Conservation (phyloP, 2,113 vertebrate species). For the Zosterops lateralis region DNA sequence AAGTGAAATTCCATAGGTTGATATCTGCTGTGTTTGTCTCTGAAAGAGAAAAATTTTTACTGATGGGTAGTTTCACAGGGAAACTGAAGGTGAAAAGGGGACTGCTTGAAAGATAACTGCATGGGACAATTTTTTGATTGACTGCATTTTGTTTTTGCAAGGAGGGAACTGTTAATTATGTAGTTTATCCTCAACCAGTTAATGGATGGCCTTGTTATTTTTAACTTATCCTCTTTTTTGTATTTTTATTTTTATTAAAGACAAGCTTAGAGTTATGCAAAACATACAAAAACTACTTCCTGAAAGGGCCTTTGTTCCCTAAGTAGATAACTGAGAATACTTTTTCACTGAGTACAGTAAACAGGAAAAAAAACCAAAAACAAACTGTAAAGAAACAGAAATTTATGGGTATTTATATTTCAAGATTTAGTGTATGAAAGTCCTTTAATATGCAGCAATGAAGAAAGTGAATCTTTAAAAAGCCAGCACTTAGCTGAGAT, state of each 20-base stretch:
- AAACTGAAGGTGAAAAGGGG: background rate
- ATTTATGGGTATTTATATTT: background rate
- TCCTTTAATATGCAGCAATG: background rate
- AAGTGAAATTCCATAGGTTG: background rate
- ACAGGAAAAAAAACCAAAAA: background rate
- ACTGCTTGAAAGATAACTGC: background rate
- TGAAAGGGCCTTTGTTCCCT: background rate
- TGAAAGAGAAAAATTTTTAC: background rate
- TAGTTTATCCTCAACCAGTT: background rate
- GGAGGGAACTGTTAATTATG: background rate
- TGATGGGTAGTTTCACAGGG: background rate
- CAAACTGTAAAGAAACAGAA: background rate
- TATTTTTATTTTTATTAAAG: background rate
- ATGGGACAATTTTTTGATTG: background rate
- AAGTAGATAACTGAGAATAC: background rate
- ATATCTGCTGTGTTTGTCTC: background rate
- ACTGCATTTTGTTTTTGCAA: background rate
- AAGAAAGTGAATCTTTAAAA: background rate
- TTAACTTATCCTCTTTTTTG: background rate
- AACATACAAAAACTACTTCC: background rate
- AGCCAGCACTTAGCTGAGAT: background rate
- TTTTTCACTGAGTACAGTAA: background rate
- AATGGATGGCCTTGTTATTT: background rate
- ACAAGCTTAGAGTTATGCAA: background rate
- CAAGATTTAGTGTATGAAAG: background rate